These are phyloP conservation scores for Spondyliosoma cantharus DNA, from an alignment of 2,797 vertebrate species.

Conservation along the genomic window DNA sequence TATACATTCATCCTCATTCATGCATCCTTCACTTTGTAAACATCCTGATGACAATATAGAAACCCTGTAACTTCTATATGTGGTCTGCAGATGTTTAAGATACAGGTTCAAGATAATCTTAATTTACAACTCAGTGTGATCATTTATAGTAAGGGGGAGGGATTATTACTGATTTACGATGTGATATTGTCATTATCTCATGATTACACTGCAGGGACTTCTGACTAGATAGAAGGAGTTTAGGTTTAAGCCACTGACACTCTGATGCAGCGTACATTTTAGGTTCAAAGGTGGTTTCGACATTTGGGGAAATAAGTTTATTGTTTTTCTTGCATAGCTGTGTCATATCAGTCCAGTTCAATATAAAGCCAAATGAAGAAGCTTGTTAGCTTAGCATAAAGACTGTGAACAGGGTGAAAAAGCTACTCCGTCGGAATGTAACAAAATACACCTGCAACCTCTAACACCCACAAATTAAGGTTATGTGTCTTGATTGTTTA, in stretches of 20 bases:
- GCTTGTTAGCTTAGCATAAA: neutral
- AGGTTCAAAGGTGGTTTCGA: neutral
- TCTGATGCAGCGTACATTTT: constrained; percentile 2
- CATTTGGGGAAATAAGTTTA: neutral
- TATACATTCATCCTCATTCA: constrained; percentile 21
- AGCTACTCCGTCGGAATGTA: neutral
- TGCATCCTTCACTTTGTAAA: constrained; percentile 51
- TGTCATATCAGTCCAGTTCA: neutral
- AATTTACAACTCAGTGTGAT: constrained; percentile 15
- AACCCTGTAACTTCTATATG: constrained; percentile 19
- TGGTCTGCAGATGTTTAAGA: constrained; percentile 25
- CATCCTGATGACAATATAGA: constrained; percentile 45
- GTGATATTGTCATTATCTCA: constrained; percentile 14
- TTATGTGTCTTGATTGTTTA: neutral
- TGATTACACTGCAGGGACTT: constrained; percentile 9
- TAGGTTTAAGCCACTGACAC: neutral
- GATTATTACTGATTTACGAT: constrained; percentile 10
- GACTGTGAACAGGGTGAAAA: neutral
- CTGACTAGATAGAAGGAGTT: constrained; percentile 10
- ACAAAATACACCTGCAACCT: no score
- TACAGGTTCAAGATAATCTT: constrained; percentile 23
- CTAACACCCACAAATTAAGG: neutral
- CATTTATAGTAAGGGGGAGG: constrained; percentile 11
- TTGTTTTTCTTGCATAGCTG: neutral
- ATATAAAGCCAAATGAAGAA: neutral